A percentile compares a stretch with the other conserved stretches of the same genome.
Conservation (phyloP, 37 sponge, comb jelly and placozoan species). For the Haliclona indistincta region DNA sequence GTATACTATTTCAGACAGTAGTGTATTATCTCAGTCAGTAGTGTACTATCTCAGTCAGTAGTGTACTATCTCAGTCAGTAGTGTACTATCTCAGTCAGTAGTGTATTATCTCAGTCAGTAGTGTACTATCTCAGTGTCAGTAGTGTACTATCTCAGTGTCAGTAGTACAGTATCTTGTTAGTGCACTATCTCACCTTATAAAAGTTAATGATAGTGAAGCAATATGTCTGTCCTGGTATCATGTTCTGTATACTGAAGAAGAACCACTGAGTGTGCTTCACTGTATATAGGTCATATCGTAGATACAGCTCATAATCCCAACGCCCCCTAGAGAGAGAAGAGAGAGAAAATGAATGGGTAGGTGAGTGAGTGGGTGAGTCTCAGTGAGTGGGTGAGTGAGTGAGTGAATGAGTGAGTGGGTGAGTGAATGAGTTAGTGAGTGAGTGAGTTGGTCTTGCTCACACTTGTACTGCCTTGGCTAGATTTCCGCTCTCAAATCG, state of each 20-base stretch:
- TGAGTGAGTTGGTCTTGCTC: constrained; percentile 11
- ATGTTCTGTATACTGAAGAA: constrained; percentile 93
- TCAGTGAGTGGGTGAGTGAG: not conserved
- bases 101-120: no score
- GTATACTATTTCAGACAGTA: no score
- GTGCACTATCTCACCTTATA: constrained; percentile 84
- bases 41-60: no score
- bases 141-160: no score
- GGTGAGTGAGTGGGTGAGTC: constrained; percentile 10
- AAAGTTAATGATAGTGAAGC: constrained; percentile 95
- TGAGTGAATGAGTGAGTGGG: not conserved
- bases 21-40: no score
- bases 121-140: no score
- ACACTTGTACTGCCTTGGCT: constrained; percentile 85
- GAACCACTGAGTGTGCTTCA: constrained; percentile 99
- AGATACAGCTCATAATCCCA: constrained; percentile 95
- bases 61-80: no score
- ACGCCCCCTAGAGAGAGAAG: constrained; percentile 74
- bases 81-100: no score
- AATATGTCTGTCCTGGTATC: constrained; percentile 80
- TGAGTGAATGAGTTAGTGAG: not conserved
- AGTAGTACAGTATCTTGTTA: no score
- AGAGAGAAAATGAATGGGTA: no score
- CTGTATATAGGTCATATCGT: constrained; percentile 89
- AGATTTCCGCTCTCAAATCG: constrained; percentile 96